phyloP scores from a whole-genome alignment of 2,113 vertebrate species.

The Chionomys nivalis region DNA sequence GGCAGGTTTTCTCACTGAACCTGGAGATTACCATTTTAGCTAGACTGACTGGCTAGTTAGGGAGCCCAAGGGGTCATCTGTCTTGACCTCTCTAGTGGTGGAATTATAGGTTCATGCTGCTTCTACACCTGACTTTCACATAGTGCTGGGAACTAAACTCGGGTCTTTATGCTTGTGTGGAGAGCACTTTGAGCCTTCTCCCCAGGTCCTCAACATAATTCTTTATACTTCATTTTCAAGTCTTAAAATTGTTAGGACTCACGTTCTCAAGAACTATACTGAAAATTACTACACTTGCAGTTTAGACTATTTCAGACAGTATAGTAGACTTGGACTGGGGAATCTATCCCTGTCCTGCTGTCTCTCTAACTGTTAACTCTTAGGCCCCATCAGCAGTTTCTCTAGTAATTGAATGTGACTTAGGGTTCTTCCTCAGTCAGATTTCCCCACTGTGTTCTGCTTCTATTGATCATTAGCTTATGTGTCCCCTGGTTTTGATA shows the following conservation, averaged over 20 bases:
- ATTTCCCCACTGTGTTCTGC: not conserved
- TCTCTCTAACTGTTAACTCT: not conserved
- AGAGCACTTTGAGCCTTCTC: not conserved
- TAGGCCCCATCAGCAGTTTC: not conserved
- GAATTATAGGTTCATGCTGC: not conserved
- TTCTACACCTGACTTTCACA: not conserved
- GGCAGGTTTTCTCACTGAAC: not conserved
- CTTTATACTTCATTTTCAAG: not conserved
- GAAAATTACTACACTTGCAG: not conserved
- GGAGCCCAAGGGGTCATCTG: not conserved
- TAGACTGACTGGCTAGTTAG: not conserved
- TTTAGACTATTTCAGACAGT: not conserved
- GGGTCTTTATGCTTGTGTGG: not conserved
- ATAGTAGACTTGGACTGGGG: not conserved
- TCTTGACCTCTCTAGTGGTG: not conserved
- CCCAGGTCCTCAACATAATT: not conserved
- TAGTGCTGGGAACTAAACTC: not conserved
- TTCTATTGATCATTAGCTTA: not conserved
- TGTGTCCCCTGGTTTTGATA: not conserved
- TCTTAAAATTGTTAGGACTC: not conserved
- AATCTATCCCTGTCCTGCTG: not conserved
- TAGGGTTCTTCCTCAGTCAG: not conserved
- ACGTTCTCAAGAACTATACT: not conserved
- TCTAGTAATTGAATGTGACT: not conserved
- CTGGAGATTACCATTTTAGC: not conserved